A percentile compares a stretch with the other conserved stretches of the same genome.
Conservation (phyloP, 2,797 vertebrate genomes). For the Ceryle rudis region DNA sequence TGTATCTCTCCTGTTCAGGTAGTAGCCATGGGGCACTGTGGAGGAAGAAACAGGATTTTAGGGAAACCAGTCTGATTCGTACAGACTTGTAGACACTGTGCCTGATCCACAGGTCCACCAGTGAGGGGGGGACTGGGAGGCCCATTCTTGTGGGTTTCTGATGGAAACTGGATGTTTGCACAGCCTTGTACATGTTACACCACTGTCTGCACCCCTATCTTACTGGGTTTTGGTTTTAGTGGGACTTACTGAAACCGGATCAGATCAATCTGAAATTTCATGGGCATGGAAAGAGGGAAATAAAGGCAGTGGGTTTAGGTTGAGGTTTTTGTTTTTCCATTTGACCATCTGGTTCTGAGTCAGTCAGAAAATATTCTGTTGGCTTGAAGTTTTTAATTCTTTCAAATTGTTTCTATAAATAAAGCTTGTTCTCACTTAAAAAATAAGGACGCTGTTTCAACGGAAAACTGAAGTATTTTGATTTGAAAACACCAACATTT, state of each 20-base stretch:
- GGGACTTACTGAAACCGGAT: not conserved
- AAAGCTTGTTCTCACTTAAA: not conserved
- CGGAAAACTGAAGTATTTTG: not conserved
- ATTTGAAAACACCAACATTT: not conserved
- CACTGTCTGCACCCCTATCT: fast-evolving
- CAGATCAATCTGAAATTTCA: not conserved
- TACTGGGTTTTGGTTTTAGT: not conserved
- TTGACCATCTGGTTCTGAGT: slow-evolving; percentile 29
- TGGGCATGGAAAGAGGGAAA: not conserved
- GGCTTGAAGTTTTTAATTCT: not conserved
- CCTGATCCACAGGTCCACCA: not conserved
- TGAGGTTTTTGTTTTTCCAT: not conserved
- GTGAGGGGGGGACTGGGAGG: fast-evolving
- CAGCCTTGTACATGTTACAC: no score
- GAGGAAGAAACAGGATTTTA: not conserved
- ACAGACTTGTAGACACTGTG: fast-evolving
- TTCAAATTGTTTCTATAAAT: not conserved
- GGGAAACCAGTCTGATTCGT: not conserved
- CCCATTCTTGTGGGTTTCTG: not conserved
- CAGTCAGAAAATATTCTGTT: slow-evolving; percentile 29
- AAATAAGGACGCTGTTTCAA: not conserved
- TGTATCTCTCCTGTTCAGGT: fast-evolving
- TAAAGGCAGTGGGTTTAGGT: not conserved
- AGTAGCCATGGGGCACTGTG: not conserved
- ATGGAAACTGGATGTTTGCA: not conserved